Base-by-base conservation (phyloP, 2,888 invertebrate species). In the Drosophila multiciliata region DNA sequence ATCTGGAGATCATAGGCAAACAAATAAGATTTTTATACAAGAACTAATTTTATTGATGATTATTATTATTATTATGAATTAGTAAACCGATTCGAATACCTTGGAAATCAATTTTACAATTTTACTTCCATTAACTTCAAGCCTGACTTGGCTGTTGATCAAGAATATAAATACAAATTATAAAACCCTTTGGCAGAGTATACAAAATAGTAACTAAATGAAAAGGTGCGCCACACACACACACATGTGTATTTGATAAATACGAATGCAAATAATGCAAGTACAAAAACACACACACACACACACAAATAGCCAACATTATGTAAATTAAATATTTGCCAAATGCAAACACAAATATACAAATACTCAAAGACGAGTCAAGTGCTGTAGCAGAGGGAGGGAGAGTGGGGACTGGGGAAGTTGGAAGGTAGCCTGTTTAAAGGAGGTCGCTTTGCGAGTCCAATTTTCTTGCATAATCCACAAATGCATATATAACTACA, bases 281-380 rank as follows among this genome's bases (percentile, higher is more conserved):
- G n/a, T 20, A 40, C 54, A 54, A 33, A 58, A 32, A 15, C n/a
- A 54, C 83, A 48, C 49, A 49, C 49, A 8, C 1, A 42, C n/a
- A 53, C n/a, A 55, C 9, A 66, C 64, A 74, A 78, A 84, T 87
- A 79, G 71, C 45, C 82, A 85, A 82, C 88, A 86, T 77, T 90
- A 90, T 87, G 90, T 70, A 87, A 90, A 88, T 87, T 69, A 79
- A 86, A 90, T 86, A 89, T 89, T 88, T 86, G 89, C 64, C 50
- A 64, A 77, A 69, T 57, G 68, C 66, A 78, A 70, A 73, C 55
- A 67, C 48, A 33, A 62, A 69, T 35, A 29, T 23, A 52, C 33
- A 45, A 66, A 73, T 52, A 50, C 48, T 72, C 57, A 62, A 57
- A 72, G 50, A 52, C 20, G 75, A 68, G 62, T 74, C 69, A 74